These are phyloP conservation scores for Natator depressus DNA, from an alignment of 2,113 vertebrate species.

Conservation along the genomic window DNA sequence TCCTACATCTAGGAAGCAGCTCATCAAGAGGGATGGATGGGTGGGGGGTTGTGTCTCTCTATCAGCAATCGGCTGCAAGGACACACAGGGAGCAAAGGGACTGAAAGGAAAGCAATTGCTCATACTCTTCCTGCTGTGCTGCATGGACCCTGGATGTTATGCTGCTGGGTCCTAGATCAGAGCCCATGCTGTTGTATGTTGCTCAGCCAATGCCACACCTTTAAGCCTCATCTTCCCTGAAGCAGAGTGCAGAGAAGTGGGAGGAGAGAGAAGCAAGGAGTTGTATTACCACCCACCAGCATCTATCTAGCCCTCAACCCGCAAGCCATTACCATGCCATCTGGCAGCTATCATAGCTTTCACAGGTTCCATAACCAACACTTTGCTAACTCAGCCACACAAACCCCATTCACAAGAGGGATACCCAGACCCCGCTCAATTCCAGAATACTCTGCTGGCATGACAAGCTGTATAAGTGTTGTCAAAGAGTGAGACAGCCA, in stretches of 20 bases:
- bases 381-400: rapidly evolving
- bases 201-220: too few species aligned
- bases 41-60: neutral
- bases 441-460: neutral
- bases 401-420: neutral
- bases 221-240: neutral
- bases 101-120: neutral
- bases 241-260: neutral
- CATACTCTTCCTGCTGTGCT: neutral
- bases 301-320: rapidly evolving
- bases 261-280: rapidly evolving
- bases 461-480: neutral
- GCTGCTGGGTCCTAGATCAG: neutral
- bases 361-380: neutral
- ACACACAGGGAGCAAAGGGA: neutral
- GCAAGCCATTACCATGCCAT: neutral
- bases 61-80: neutral
- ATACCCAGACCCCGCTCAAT: neutral
- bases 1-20: neutral
- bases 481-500: neutral
- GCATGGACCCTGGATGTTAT: neutral
- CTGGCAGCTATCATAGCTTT: neutral
- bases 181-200: neutral
- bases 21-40: neutral
- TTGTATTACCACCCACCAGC: neutral